These are phyloP conservation scores for Sebastes kiyomatsui DNA, from an alignment of 2,797 vertebrate genomes.

Conservation along the genomic window DNA sequence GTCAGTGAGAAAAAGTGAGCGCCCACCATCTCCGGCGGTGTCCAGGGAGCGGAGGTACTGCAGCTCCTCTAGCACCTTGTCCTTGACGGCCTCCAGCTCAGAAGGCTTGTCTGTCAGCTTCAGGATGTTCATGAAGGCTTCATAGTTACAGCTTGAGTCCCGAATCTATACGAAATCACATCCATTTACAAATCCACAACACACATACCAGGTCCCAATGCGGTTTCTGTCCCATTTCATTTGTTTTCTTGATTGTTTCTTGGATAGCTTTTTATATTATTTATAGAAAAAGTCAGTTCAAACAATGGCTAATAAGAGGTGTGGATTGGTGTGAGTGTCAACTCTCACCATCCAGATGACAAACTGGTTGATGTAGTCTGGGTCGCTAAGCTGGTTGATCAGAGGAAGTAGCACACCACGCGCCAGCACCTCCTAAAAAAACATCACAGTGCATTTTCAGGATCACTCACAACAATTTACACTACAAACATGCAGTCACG, in stretches of 20 bases:
- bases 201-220: not conserved
- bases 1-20: conserved; percentile 6
- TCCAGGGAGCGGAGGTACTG: conserved; percentile 97
- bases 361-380: conserved; percentile 99
- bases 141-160: conserved; percentile 98
- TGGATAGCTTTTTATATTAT: not conserved
- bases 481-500: not conserved
- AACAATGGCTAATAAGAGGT: not conserved
- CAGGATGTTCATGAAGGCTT: conserved; percentile 99
- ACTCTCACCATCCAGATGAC: conserved; percentile 98
- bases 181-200: conserved; percentile 8
- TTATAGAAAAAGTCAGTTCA: not conserved
- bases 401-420: conserved; percentile 97
- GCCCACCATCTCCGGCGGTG: conserved; percentile 94
- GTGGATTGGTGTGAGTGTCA: not conserved
- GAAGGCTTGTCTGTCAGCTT: conserved; percentile 94
- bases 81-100: conserved; percentile 96
- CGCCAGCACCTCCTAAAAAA: conserved; percentile 92
- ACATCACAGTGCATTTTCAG: conserved; percentile 17
- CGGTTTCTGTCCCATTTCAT: not conserved
- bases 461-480: not conserved
- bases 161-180: conserved; percentile 84
- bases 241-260: not conserved
- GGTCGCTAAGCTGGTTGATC: conserved; percentile 99
- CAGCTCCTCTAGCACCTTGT: conserved; percentile 96